Evolutionary conservation across 2,888 invertebrate genomes (phyloP).

Genomic region (Magallana nippona): DNA sequence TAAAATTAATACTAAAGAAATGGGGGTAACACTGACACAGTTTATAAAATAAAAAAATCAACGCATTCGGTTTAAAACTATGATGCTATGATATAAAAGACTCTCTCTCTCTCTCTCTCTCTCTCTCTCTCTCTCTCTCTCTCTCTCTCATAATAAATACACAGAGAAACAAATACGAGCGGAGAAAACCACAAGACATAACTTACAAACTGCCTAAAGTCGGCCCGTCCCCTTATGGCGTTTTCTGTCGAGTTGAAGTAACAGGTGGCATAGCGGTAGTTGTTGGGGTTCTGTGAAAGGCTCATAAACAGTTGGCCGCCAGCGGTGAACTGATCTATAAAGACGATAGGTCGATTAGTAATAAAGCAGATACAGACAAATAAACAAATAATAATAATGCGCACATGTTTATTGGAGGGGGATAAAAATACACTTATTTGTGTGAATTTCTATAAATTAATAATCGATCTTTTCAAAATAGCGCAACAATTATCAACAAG

Average conservation of each 20-base stretch:
- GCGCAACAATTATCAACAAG: no score
- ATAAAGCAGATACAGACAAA: no score
- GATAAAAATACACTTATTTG: no score
- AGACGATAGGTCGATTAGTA: neutral
- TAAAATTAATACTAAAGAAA: no score
- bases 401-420: no score
- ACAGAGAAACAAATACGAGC: neutral
- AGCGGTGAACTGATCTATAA: slow-evolving; percentile 40
- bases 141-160: neutral
- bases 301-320: slow-evolving; percentile 59
- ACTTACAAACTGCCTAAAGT: slow-evolving; percentile 67
- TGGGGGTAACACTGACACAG: no score
- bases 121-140: neutral
- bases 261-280: slow-evolving; percentile 65
- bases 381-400: no score
- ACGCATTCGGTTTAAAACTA: neutral
- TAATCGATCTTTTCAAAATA: no score
- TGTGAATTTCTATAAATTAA: no score
- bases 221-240: slow-evolving; percentile 57
- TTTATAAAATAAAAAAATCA: no score
- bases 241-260: slow-evolving; percentile 59
- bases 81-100: neutral
- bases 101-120: neutral
- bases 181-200: neutral
- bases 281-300: slow-evolving; percentile 62